Evolutionary conservation across 2,113 vertebrate species (phyloP).

Genomic region (Archocentrus centrarchus): DNA sequence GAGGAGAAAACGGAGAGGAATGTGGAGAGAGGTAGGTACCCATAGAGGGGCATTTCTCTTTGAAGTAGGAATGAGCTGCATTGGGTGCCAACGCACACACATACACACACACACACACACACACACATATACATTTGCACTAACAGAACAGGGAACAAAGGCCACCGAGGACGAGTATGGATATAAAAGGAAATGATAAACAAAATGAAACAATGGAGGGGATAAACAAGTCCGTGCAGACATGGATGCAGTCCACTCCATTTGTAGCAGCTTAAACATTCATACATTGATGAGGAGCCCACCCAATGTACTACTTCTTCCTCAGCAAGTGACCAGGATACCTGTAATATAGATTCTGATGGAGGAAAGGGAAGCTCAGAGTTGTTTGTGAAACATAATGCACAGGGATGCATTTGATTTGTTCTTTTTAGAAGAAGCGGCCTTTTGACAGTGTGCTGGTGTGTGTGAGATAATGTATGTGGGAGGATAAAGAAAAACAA

Average conservation of each 20-base stretch:
- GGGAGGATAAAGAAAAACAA: conserved; percentile 53
- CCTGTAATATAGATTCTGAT: conserved; percentile 34
- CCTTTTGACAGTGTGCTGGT: conserved; percentile 16
- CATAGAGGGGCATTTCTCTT: conserved; percentile 35
- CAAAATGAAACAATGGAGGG: conserved; percentile 48
- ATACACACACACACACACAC: not conserved
- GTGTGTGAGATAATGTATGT: conserved; percentile 24
- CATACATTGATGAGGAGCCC: conserved; percentile 13
- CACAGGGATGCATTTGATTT: conserved; percentile 40
- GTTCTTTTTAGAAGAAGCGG: conserved; percentile 1
- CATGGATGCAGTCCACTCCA: conserved; percentile 43
- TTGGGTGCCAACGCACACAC: conserved; percentile 9
- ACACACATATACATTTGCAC: not conserved
- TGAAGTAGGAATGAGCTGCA: conserved; percentile 47
- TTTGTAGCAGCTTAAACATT: conserved; percentile 16
- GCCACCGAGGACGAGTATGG: conserved; percentile 28
- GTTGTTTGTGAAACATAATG: conserved; percentile 23
- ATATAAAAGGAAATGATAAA: conserved; percentile 29
- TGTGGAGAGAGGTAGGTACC: conserved; percentile 19
- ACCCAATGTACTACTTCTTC: conserved; percentile 26
- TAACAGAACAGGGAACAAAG: conserved; percentile 18
- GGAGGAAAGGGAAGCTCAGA: not conserved
- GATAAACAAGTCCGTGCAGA: conserved; percentile 50
- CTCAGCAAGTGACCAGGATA: conserved; percentile 39
- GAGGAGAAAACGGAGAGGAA: conserved; percentile 33